Conservation (phyloP, 2,888 invertebrate genomes). For the Clusia tigrina region DNA sequence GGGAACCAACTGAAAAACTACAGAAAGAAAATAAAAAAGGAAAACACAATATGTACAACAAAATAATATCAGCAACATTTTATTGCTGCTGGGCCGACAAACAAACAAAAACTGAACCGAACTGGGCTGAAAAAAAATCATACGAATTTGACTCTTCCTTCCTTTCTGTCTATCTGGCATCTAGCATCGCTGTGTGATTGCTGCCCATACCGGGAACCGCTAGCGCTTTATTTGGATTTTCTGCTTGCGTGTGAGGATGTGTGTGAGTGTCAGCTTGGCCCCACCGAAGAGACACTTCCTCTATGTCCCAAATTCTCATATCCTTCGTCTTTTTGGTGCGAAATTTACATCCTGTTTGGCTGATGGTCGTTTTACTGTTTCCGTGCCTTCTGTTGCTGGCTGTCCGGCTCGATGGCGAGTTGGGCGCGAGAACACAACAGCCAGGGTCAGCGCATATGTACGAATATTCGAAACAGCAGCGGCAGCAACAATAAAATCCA, state of each 20-base stretch:
- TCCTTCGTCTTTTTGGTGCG: conserved; percentile 46
- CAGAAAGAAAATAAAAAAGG: conserved; percentile 21
- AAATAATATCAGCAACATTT: conserved; percentile 58
- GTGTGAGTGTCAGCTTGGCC: not conserved
- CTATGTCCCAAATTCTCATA: conserved; percentile 17
- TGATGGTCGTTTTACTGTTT: conserved; percentile 59
- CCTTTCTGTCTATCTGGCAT: conserved; percentile 41
- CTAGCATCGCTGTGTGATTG: conserved; percentile 21
- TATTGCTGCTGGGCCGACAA: conserved; percentile 51
- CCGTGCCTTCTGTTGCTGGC: conserved; percentile 37
- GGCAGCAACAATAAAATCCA: conserved; percentile 59
- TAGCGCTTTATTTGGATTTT: conserved; percentile 51
- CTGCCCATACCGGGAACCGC: conserved; percentile 2
- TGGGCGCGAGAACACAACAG: conserved; percentile 18
- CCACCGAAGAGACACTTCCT: not conserved
- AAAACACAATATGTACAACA: conserved; percentile 44
- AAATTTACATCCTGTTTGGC: conserved; percentile 58
- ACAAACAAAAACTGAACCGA: conserved; percentile 36
- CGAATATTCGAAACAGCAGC: conserved; percentile 13
- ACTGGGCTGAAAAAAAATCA: conserved; percentile 30
- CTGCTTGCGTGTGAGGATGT: too few relatives aligned
- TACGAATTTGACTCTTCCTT: conserved; percentile 44
- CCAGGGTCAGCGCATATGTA: conserved; percentile 23
- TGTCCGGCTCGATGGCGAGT: not conserved
- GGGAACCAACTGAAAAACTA: conserved; percentile 33